phyloP scores from a whole-genome alignment of 2,888 invertebrate genomes.

The Ariolimax columbianus region DNA sequence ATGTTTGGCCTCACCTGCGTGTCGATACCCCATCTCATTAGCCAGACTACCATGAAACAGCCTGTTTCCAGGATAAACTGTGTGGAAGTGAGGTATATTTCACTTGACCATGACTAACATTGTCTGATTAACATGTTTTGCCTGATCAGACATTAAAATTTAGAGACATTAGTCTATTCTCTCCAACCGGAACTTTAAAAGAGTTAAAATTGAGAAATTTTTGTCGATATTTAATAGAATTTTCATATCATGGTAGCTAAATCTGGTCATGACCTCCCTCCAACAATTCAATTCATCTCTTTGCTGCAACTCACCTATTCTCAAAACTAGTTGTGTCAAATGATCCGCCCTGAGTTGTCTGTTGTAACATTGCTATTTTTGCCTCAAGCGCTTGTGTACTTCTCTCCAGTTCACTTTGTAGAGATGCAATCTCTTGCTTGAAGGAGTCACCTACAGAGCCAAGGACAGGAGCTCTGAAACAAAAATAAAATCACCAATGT shows the following conservation, averaged over 20 bases:
- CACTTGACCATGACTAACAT: too few species aligned
- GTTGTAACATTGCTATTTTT: constrained; percentile 42
- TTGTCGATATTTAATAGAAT: too few species aligned
- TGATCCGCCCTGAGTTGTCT: constrained; percentile 17
- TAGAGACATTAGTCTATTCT: neutral
- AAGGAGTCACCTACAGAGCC: constrained; percentile 45
- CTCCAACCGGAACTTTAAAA: neutral
- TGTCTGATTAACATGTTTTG: too few species aligned
- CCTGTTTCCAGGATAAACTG: too few species aligned
- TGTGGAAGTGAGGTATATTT: too few species aligned
- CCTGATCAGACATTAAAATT: too few species aligned
- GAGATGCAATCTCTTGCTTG: constrained; percentile 43
- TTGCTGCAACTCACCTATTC: neutral
- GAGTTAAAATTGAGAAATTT: too few species aligned
- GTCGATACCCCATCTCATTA: too few species aligned
- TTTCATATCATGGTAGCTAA: too few species aligned
- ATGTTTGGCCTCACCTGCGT: too few species aligned
- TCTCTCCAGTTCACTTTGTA: constrained; percentile 35
- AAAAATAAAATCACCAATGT: neutral
- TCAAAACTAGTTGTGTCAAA: neutral
- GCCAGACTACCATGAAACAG: too few species aligned
- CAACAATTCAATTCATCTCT: neutral
- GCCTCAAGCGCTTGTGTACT: constrained; percentile 41
- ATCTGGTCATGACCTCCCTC: neutral
- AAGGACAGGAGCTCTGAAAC: constrained; percentile 6